phyloP scores from a whole-genome alignment of 2,888 invertebrate genomes.

The Loripinus fragilis region DNA sequence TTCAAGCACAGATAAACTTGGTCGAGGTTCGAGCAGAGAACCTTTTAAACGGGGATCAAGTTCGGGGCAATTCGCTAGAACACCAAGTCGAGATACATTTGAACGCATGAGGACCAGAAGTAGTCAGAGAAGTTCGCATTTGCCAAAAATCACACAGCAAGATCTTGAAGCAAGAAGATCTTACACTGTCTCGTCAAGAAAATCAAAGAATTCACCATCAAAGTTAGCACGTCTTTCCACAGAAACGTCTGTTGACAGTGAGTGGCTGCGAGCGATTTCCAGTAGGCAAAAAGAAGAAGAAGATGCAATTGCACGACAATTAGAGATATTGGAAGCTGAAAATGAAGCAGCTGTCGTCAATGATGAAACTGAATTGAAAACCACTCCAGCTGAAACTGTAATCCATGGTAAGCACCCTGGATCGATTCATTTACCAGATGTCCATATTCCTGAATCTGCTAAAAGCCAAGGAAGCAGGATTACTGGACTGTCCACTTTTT shows the following conservation, averaged over 20 bases:
- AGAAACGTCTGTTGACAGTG: neutral
- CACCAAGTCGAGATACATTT: neutral
- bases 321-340: neutral
- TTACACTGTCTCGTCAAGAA: neutral
- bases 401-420: neutral
- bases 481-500: constrained; percentile 29
- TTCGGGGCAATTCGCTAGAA: neutral
- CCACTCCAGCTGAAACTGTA: neutral
- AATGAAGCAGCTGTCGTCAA: neutral
- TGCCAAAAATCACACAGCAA: neutral
- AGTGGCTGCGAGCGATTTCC: neutral
- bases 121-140: neutral
- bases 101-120: neutral
- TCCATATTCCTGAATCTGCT: neutral
- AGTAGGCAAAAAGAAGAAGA: neutral
- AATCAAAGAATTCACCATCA: neutral
- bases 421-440: constrained; percentile 2
- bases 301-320: too few species aligned
- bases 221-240: neutral
- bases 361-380: neutral
- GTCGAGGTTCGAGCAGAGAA: neutral
- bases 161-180: neutral
- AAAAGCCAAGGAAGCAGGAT: constrained; percentile 20
- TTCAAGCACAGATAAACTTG: neutral
- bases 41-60: neutral